These are phyloP conservation scores for Heterochromis multidens DNA, from an alignment of 2,113 vertebrate genomes.

Conservation along the genomic window DNA sequence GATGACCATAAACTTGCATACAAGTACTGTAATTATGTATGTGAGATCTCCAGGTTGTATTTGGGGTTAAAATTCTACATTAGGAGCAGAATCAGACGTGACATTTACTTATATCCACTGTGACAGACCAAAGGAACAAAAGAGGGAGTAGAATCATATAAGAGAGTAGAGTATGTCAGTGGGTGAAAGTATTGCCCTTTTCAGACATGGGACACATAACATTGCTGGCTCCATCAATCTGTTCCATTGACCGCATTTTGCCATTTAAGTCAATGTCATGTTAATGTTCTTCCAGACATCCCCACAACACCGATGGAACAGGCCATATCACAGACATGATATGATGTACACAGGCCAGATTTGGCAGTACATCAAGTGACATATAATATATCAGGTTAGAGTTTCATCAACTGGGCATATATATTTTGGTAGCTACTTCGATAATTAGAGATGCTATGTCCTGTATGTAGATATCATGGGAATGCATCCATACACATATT, in stretches of 20 bases:
- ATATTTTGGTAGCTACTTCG: neutral
- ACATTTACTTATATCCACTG: neutral
- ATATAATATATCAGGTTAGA: neutral
- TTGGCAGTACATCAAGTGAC: neutral
- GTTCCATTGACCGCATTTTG: neutral
- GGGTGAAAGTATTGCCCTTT: neutral
- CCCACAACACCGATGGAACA: neutral
- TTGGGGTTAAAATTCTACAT: neutral
- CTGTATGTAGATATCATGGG: neutral
- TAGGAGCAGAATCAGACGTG: neutral
- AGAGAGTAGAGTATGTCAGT: neutral
- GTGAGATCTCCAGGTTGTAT: neutral
- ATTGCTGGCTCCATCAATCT: neutral
- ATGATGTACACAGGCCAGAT: neutral
- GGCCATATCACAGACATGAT: neutral
- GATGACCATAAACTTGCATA: neutral
- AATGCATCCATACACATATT: neutral
- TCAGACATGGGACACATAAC: neutral
- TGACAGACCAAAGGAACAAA: neutral
- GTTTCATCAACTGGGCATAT: neutral
- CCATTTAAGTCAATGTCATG: neutral
- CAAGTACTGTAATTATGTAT: neutral
- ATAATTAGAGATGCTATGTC: neutral
- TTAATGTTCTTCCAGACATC: neutral
- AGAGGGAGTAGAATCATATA: neutral